phyloP scores from a whole-genome alignment of 2,888 invertebrate species.

The Drosophila leonis region DNA sequence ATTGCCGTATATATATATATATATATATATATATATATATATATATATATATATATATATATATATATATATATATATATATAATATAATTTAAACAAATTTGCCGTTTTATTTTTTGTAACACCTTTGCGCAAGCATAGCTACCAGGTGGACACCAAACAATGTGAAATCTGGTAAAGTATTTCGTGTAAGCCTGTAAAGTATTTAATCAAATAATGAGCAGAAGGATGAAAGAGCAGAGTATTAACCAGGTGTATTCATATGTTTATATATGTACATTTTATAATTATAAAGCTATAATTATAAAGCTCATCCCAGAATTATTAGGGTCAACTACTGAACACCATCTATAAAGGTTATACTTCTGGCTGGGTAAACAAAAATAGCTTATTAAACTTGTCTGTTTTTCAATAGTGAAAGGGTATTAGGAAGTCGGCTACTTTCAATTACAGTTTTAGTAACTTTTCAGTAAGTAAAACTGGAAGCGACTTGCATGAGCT shows the following conservation, averaged over 20 bases:
- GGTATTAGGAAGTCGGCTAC: not conserved
- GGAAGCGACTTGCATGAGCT: not conserved
- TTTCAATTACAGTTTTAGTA: not conserved
- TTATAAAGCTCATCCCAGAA: not conserved
- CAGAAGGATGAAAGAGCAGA: not conserved
- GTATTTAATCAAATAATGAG: constrained; percentile 2
- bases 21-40: not conserved
- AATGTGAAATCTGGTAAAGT: constrained; percentile 62
- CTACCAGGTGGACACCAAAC: constrained; percentile 61
- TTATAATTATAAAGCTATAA: too few species aligned
- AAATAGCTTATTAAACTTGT: not conserved
- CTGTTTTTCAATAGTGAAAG: not conserved
- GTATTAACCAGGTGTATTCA: not conserved
- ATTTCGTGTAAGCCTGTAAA: constrained; percentile 38
- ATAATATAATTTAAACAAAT: constrained; percentile 34
- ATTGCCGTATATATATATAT: constrained; percentile 3
- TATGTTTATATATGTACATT: not conserved
- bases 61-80: constrained; percentile 15
- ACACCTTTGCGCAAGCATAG: constrained; percentile 52
- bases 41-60: constrained; percentile 22
- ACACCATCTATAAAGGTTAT: too few species aligned
- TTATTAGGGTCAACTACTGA: not conserved
- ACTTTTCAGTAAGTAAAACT: not conserved
- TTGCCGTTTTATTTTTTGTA: constrained; percentile 32
- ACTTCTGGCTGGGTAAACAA: not conserved